These are phyloP conservation scores for Nemoura dubitans DNA, from an alignment of 2,888 invertebrate species.

Conservation along the genomic window DNA sequence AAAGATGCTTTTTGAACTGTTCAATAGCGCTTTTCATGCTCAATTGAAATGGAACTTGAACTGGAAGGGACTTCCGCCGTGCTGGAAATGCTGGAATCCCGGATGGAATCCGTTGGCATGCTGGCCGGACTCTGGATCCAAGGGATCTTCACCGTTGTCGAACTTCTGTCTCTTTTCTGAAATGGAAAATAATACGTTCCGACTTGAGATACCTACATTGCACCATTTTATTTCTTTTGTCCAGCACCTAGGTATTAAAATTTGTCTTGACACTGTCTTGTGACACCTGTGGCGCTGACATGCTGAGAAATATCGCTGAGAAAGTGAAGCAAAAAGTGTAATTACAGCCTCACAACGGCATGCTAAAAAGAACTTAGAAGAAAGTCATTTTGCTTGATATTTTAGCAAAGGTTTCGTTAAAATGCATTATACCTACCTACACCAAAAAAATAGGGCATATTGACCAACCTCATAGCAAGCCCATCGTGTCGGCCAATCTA, in stretches of 20 bases:
- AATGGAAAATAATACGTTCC: too few species aligned
- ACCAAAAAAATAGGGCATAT: too few species aligned
- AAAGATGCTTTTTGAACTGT: not conserved
- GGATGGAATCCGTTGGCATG: conserved; percentile 74
- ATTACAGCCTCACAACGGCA: too few species aligned
- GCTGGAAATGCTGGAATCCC: conserved; percentile 74
- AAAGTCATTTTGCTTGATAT: too few species aligned
- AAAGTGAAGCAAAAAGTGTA: too few species aligned
- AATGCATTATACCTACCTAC: too few species aligned
- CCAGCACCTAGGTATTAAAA: not conserved
- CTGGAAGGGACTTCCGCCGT: conserved; percentile 90
- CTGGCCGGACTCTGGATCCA: conserved; percentile 87
- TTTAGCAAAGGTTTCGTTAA: too few species aligned
- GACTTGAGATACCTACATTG: too few species aligned
- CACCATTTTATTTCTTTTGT: too few species aligned
- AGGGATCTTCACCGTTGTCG: conserved; percentile 94
- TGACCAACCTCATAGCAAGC: too few species aligned
- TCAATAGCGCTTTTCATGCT: conserved; percentile 51
- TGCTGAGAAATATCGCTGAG: not conserved
- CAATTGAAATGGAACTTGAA: conserved; percentile 98
- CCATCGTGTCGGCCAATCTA: too few species aligned
- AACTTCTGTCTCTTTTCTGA: conserved; percentile 93
- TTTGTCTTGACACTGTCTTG: not conserved
- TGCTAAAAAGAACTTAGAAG: too few species aligned
- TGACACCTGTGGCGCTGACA: not conserved